Evolutionary conservation across 2,113 vertebrate species (phyloP).

Genomic region (Phainopepla nitens): DNA sequence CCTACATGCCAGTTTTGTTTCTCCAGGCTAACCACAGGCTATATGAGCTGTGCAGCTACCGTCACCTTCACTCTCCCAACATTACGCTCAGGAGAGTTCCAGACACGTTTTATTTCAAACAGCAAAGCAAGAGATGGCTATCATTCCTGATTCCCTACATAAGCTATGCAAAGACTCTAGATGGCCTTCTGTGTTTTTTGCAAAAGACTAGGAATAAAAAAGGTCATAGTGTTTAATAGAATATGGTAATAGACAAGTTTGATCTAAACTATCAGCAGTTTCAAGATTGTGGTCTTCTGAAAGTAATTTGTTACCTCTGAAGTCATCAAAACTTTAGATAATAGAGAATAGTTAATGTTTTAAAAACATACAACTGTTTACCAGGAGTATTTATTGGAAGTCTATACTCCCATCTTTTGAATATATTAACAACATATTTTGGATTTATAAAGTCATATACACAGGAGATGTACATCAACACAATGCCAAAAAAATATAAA

Average conservation of each 20-base stretch:
- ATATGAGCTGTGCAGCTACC: not conserved
- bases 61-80: not conserved
- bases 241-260: rapidly evolving
- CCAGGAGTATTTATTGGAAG: not conserved
- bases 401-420: not conserved
- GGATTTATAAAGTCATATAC: not conserved
- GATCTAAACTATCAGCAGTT: not conserved
- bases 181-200: not conserved
- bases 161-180: not conserved
- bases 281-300: not conserved
- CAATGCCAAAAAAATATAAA: not conserved
- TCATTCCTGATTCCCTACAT: not conserved
- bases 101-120: not conserved
- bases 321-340: not conserved
- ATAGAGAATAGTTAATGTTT: not conserved
- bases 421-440: not conserved
- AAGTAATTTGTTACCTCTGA: not conserved
- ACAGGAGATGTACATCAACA: not conserved
- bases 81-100: not conserved
- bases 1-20: not conserved
- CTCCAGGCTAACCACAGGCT: not conserved
- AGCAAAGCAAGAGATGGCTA: not conserved
- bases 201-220: not conserved
- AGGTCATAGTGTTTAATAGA: not conserved
- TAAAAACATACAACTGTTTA: not conserved